Percentiles rank a stretch among this genome's conserved stretches.
These are phyloP conservation scores for Andrena chrysosceles DNA, from an alignment of 2,888 invertebrate genomes.

Conservation along the genomic window DNA sequence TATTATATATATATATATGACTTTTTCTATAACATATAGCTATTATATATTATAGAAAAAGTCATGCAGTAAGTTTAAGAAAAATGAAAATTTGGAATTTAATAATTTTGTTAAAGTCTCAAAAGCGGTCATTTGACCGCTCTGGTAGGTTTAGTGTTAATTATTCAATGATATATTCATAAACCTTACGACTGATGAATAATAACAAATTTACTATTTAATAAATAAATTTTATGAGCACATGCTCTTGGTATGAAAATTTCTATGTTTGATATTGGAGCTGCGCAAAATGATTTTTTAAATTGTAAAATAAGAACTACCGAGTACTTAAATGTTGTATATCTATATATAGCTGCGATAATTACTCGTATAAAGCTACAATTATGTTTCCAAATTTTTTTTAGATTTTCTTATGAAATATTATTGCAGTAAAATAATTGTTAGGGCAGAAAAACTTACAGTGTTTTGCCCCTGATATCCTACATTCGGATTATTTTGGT, in stretches of 20 bases:
- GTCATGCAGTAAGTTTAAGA: too few species aligned
- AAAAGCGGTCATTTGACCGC: too few species aligned
- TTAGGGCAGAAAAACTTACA: constrained; percentile 55
- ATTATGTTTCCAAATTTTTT: constrained; percentile 21
- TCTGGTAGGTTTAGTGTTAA: too few species aligned
- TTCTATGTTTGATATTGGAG: background rate
- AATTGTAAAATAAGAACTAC: background rate
- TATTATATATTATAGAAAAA: too few species aligned
- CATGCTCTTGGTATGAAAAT: background rate
- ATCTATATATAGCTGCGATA: constrained; percentile 8
- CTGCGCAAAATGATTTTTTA: background rate
- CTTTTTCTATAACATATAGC: too few species aligned
- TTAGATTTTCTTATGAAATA: constrained; percentile 5
- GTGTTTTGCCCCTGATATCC: constrained; percentile 55
- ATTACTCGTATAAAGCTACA: constrained; percentile 11
- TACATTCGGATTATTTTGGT: constrained; percentile 46
- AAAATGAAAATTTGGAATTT: too few species aligned
- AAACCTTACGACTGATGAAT: background rate
- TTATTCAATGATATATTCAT: background rate
- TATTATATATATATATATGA: too few species aligned
- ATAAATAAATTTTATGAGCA: background rate
- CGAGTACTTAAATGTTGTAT: background rate
- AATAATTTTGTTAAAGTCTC: too few species aligned
- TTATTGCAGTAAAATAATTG: constrained; percentile 2
- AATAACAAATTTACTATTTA: background rate